Evolutionary conservation across 30 jellyfish, hydroid and myxozoan species (phyloP), one percentile per base, ranked within the genome.

Genomic region (Aurelia sp.): DNA sequence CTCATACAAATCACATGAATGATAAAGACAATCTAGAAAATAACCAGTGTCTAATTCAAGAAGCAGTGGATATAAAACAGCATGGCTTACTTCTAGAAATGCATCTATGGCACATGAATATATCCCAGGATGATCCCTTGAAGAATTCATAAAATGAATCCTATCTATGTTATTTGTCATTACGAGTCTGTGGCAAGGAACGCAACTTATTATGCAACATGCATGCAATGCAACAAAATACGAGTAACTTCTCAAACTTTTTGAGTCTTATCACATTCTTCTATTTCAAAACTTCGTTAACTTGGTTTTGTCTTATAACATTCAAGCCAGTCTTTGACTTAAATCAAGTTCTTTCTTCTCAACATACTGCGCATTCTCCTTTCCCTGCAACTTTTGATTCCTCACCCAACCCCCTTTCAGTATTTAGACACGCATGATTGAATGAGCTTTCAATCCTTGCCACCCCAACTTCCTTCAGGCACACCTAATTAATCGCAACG

Each of bases 1-100:
- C 30, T 65, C 76, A 38, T 38, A 38, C 50, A 38, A 5, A 15
- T 65, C 76, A 65, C 76, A 65, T 15, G 33, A 13, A 65, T 65
- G 76, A 24, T 65, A 65, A 7, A 65, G 38, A 65, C 76, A 65
- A 31, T 13, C 18, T 65, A 65, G 76, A 65, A 65, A 65, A 30
- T 9, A 65, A 15, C 76, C 76, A 9, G 76, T 65, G 76, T 65
- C 76, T 65, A 24, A 9, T 17, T 65, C 76, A 65, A 65, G 76
- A 65, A 65, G 44, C 12, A 65, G 15, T 65, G 76, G 76, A 65
- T 65, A 65, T 15, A 65, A 65, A 9, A 65, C 50, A 38, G 50
- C 50, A 38, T 59, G 69, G 10, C 69, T 21, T n/a, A 59, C 69
- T 59, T 59, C 69, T 13, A 57, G 67, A 57, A 57, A 57, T 13